Percentiles rank a stretch among this genome's conserved stretches.
phyloP scores from a whole-genome alignment of 2,888 invertebrate species.

The Itoplectis maculator region DNA sequence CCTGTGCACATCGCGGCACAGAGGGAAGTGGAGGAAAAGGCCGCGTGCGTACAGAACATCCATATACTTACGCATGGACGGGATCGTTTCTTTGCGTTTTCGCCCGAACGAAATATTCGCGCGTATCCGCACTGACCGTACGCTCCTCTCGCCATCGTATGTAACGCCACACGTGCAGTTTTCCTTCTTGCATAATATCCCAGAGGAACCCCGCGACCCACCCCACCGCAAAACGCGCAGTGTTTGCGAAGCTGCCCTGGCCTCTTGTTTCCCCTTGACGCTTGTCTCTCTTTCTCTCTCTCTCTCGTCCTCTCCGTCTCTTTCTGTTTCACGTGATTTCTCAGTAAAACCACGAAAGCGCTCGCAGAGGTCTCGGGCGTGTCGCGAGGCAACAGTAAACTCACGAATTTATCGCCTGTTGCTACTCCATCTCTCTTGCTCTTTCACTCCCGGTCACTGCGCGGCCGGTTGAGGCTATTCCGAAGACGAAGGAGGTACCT shows the following conservation, averaged over 20 bases:
- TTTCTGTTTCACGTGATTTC: constrained; percentile 28
- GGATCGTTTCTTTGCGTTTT: constrained; percentile 42
- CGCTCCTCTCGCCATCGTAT: constrained; percentile 3
- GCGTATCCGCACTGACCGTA: constrained; percentile 35
- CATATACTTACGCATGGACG: constrained; percentile 30
- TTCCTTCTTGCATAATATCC: constrained; percentile 60
- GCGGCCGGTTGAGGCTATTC: not conserved
- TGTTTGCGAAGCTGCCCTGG: constrained; percentile 47
- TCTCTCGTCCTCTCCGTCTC: constrained; percentile 4
- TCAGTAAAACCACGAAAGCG: constrained; percentile 14
- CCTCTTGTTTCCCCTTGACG: constrained; percentile 22
- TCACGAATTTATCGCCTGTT: constrained; percentile 68
- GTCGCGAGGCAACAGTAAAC: constrained; percentile 66
- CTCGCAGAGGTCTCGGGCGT: constrained; percentile 45
- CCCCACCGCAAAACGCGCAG: constrained; percentile 16
- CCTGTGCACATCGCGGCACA: constrained; percentile 65
- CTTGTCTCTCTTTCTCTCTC: constrained; percentile 9
- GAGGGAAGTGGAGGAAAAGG: constrained; percentile 58
- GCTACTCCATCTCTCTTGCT: not conserved
- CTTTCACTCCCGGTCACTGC: not conserved
- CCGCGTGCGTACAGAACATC: constrained; percentile 46
- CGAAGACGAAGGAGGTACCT: constrained; percentile 16
- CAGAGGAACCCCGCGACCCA: constrained; percentile 6
- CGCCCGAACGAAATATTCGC: constrained; percentile 38
- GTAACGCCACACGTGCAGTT: constrained; percentile 52